These are phyloP conservation scores for Festucalex cinctus DNA, from an alignment of 2,113 vertebrate genomes.

Conservation along the genomic window DNA sequence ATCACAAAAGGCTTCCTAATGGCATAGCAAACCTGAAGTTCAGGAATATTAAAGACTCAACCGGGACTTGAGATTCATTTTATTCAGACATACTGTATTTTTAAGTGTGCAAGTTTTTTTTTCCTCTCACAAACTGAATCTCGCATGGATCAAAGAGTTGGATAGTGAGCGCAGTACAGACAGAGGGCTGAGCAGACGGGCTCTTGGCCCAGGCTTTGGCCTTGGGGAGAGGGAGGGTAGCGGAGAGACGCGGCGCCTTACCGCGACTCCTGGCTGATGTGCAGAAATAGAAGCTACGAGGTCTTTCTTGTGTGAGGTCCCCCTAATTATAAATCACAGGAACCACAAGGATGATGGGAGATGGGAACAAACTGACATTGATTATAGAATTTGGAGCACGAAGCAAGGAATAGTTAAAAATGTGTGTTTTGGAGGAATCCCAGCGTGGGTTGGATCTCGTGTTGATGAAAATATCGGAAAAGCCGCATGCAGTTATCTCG, in stretches of 20 bases:
- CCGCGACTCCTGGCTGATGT: slow-evolving; percentile 48
- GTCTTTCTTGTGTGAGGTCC: slow-evolving; percentile 52
- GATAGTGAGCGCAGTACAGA: slow-evolving; percentile 40
- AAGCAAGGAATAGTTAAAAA: slow-evolving; percentile 43
- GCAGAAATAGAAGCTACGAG: slow-evolving; percentile 51
- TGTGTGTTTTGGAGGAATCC: slow-evolving; percentile 46
- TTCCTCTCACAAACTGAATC: slow-evolving; percentile 16
- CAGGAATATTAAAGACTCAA: slow-evolving; percentile 46
- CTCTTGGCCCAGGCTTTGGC: slow-evolving; percentile 57
- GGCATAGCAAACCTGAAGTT: slow-evolving; percentile 51
- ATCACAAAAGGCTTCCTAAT: slow-evolving; percentile 56
- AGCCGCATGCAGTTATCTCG: slow-evolving; percentile 13
- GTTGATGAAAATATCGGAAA: slow-evolving; percentile 33
- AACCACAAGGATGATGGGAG: slow-evolving; percentile 37
- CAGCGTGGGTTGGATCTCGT: slow-evolving; percentile 26
- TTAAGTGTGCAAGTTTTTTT: slow-evolving; percentile 22
- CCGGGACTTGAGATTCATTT: slow-evolving; percentile 25
- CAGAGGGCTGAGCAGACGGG: slow-evolving; percentile 53
- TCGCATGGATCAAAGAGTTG: slow-evolving; percentile 46
- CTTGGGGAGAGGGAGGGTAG: slow-evolving; percentile 51
- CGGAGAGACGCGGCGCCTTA: slow-evolving; percentile 36
- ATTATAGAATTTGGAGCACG: slow-evolving; percentile 42
- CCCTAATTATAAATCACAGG: slow-evolving; percentile 48
- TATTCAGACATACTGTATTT: slow-evolving; percentile 30
- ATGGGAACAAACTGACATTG: slow-evolving; percentile 40